Evolutionary conservation across 2,888 invertebrate species (phyloP).

Genomic region (Apodemia hepburni): DNA sequence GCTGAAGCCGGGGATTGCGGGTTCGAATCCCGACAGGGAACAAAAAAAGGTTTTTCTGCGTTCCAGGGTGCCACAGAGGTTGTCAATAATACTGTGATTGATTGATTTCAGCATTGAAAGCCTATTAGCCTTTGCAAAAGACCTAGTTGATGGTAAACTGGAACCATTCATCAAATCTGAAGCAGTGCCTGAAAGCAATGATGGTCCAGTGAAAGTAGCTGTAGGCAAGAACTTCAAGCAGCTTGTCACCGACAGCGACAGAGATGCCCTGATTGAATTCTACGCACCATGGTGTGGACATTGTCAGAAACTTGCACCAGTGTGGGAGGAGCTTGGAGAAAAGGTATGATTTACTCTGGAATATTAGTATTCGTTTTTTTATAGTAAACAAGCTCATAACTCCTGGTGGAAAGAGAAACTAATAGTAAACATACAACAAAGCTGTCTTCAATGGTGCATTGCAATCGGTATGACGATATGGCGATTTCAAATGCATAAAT

Average conservation of each 20-base stretch:
- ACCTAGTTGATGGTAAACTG: constrained; percentile 89
- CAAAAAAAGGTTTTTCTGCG: too few relatives aligned
- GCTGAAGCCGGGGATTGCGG: too few relatives aligned
- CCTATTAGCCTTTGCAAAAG: constrained; percentile 91
- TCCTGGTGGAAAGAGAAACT: too few relatives aligned
- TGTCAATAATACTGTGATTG: background rate
- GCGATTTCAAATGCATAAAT: too few relatives aligned
- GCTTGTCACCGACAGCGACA: constrained; percentile 92
- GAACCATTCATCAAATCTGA: constrained; percentile 98
- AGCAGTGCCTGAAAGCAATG: constrained; percentile 91
- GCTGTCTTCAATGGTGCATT: too few relatives aligned
- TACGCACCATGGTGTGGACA: constrained; percentile 99
- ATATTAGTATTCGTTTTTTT: too few relatives aligned
- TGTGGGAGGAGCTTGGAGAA: constrained; percentile 95
- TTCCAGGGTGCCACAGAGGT: too few relatives aligned
- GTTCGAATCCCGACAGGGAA: too few relatives aligned
- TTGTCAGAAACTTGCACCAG: constrained; percentile 96
- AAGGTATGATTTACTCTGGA: constrained; percentile 74
- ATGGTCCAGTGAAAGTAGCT: constrained; percentile 91
- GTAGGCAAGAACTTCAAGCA: constrained; percentile 99
- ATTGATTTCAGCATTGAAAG: constrained; percentile 84
- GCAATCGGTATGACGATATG: too few relatives aligned
- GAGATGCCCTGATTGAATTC: constrained; percentile 98
- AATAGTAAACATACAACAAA: too few relatives aligned
- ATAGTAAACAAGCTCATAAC: too few relatives aligned